Base-by-base conservation (phyloP, 2,888 invertebrate species). In the Abrostola triplasia region DNA sequence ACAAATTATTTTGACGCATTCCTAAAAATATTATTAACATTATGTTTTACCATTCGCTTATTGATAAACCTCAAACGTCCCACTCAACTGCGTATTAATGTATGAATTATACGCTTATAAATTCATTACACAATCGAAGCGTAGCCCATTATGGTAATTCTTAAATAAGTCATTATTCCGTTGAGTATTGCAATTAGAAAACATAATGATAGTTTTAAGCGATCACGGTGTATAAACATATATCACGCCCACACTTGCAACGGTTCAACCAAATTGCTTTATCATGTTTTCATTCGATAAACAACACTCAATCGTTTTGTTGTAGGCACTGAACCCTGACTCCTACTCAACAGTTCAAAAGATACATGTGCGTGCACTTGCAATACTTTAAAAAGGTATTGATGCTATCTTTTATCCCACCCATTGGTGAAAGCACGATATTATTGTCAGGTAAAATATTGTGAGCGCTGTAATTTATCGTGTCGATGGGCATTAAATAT, bases 181-280 rank as follows among this genome's bases (percentile, higher is more conserved):
- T 69, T 67, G 67, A 71, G 67, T 67, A 72, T 69, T 56, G 74
- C 70, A 80, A 81, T 83, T 77, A 76, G 69, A 76, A 73, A 83
- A 80, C 73, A 74, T 77, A 76, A 80, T 80, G 73, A 72, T 64
- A 66, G 70, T 76, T 67, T 59, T 67, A 70, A 68, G 70, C 72
- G 54, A 77, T 73, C 69, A 72, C 40, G 64, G 67, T 61, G 62
- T 66, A 70, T 64, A 62, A 40, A 57, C 73, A 77, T 83, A 82
- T 77, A 81, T 78, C 79, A 82, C 85, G 75, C 87, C 88, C 80
- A 86, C 88, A 68, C 69, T 75, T 80, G 73, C 71, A 62, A 76
- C 78, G 81, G 86, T 80, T 74, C 70, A 62, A 75, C 78, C 82
- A 86, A 87, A 89, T 88, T 86, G 81, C 84, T 81, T 78, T 81